These are phyloP conservation scores for Mellivora capensis DNA, from an alignment of 2,113 vertebrate genomes.

Conservation along the genomic window DNA sequence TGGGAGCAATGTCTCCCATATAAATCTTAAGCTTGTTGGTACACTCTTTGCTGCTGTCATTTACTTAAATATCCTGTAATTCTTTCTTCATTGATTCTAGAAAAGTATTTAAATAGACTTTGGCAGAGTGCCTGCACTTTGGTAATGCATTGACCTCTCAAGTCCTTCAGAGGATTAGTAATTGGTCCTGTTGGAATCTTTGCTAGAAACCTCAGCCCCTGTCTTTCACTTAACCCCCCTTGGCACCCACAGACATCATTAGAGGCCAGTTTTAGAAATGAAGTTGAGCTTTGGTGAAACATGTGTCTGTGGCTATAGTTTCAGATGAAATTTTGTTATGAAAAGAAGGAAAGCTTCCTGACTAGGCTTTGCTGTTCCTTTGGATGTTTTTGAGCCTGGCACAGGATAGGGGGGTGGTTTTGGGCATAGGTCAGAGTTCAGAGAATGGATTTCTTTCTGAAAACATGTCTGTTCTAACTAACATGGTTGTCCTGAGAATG, in stretches of 20 bases:
- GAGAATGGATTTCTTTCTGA: background rate
- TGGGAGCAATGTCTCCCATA: background rate
- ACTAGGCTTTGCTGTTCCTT: background rate
- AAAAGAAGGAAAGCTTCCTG: background rate
- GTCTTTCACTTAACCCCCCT: background rate
- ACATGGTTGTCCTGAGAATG: background rate
- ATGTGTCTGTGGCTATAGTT: background rate
- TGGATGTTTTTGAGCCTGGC: background rate
- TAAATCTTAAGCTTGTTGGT: background rate
- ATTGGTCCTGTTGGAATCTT: constrained; percentile 3
- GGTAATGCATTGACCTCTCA: background rate
- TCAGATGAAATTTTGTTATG: background rate
- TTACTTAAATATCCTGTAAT: background rate
- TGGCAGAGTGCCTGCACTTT: background rate
- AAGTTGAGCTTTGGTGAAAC: background rate
- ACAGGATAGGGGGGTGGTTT: background rate
- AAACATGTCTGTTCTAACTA: background rate
- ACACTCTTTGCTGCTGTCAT: background rate
- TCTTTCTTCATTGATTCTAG: background rate
- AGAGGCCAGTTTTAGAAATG: background rate
- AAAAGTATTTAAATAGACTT: constrained; percentile 19
- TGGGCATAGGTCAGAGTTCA: background rate
- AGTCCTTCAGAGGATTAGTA: background rate
- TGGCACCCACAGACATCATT: background rate
- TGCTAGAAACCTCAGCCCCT: background rate